A percentile compares a stretch with the other conserved stretches of the same genome.
Evolutionary conservation across 1,140 invertebrate species (phyloP).

Genomic region (Bombus fervidus): DNA sequence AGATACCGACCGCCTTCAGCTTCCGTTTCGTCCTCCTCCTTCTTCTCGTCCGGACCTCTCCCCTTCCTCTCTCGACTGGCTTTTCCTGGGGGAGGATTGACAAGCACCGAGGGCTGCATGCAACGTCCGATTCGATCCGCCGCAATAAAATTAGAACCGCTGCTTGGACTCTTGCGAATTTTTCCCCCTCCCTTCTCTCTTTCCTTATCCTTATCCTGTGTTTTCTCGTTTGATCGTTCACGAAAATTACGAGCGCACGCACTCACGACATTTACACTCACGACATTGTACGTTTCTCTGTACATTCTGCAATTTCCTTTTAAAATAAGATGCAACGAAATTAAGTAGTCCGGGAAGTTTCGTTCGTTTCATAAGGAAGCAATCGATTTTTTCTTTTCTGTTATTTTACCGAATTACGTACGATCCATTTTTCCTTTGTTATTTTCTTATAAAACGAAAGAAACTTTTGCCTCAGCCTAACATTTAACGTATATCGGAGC

Average conservation of each 20-base stretch:
- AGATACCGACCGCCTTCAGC: conserved; percentile 66
- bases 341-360: too few species aligned
- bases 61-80: not conserved
- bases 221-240: not conserved
- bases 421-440: too few species aligned
- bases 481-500: too few species aligned
- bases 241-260: not conserved
- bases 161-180: not conserved
- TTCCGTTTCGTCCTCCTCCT: conserved; percentile 51
- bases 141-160: conserved; percentile 69
- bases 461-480: too few species aligned
- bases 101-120: conserved; percentile 33
- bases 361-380: too few species aligned
- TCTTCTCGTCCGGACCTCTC: conserved; percentile 21
- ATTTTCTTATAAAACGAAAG: too few species aligned
- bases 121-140: conserved; percentile 64
- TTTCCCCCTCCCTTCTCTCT: not conserved
- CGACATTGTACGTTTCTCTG: too few species aligned
- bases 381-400: too few species aligned
- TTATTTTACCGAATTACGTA: too few species aligned
- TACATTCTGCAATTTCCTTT: too few species aligned
- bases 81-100: conserved; percentile 39
- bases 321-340: too few species aligned
- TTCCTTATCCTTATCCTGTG: not conserved
- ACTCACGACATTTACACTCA: too few species aligned